These are phyloP conservation scores for Hoplostethus mediterraneus DNA, from an alignment of 2,797 vertebrate species.

Conservation along the genomic window DNA sequence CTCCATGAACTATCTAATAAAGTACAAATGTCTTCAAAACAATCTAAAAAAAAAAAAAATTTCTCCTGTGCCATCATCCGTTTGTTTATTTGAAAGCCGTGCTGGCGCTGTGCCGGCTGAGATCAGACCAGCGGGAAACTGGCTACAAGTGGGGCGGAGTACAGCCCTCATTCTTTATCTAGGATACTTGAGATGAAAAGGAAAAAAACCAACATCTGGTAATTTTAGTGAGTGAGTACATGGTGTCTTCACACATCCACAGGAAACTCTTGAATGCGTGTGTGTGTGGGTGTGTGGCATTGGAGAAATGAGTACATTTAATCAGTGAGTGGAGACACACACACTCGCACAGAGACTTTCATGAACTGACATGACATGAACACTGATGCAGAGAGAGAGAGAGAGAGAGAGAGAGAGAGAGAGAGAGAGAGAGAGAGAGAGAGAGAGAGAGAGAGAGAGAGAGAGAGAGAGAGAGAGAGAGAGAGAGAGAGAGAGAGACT, in stretches of 20 bases:
- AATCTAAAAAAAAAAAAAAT: too few species aligned
- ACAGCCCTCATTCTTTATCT: background rate
- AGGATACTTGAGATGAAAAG: background rate
- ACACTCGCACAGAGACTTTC: slow-evolving; percentile 5
- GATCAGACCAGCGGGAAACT: too few species aligned
- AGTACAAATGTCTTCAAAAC: background rate
- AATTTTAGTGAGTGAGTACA: background rate
- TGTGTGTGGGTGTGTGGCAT: background rate
- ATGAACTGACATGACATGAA: slow-evolving; percentile 33
- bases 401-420: slow-evolving; percentile 11
- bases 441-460: background rate
- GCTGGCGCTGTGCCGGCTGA: too few species aligned
- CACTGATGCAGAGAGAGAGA: slow-evolving; percentile 32
- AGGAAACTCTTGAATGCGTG: background rate
- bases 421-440: slow-evolving; percentile 2
- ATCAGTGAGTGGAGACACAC: slow-evolving; percentile 9
- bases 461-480: slow-evolving; percentile 9
- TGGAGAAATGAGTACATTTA: slow-evolving; percentile 8
- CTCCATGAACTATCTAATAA: slow-evolving; percentile 1
- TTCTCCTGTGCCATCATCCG: background rate
- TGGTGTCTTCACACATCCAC: background rate
- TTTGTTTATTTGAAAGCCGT: too few species aligned
- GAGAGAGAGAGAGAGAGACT: slow-evolving; percentile 24
- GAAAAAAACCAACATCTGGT: background rate
- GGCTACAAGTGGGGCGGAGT: too few species aligned